A percentile compares a stretch with the other conserved stretches of the same genome.
Evolutionary conservation across 1,140 invertebrate species (phyloP).

Genomic region (Chironomus striatipennis): DNA sequence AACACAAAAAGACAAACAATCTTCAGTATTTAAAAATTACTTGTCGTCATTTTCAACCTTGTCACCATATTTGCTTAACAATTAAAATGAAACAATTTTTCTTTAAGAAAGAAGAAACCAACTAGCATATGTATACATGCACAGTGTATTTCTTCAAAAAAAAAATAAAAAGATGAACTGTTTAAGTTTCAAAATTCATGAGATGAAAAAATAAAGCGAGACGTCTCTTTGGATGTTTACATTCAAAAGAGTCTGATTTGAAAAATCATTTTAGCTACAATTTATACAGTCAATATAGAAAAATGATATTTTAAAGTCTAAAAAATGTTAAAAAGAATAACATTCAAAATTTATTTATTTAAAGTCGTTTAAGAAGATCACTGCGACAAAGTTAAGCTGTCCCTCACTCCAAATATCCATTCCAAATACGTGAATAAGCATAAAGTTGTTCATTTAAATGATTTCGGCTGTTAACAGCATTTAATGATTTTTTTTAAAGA

Average conservation of each 20-base stretch:
- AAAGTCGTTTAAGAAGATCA: neutral
- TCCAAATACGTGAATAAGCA: neutral
- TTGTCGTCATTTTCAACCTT: conserved; percentile 11
- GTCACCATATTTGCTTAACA: conserved; percentile 17
- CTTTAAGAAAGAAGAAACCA: neutral
- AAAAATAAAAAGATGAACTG: no score
- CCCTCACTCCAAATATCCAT: neutral
- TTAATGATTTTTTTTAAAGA: neutral
- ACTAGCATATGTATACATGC: no score
- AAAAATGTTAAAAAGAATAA: neutral
- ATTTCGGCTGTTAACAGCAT: no score
- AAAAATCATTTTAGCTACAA: neutral
- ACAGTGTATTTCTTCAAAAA: no score
- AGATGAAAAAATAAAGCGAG: neutral
- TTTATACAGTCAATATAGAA: neutral
- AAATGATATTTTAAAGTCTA: conserved; percentile 4
- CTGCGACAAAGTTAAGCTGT: neutral
- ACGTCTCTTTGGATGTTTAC: neutral
- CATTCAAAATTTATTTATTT: neutral
- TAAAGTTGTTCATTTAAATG: neutral
- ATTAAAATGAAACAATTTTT: conserved; percentile 21
- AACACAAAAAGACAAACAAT: neutral
- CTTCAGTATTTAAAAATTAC: neutral
- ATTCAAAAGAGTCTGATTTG: neutral
- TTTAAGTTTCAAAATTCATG: no score